Evolutionary conservation across 2,888 invertebrate genomes (phyloP).

Genomic region (Eurytoma californica): DNA sequence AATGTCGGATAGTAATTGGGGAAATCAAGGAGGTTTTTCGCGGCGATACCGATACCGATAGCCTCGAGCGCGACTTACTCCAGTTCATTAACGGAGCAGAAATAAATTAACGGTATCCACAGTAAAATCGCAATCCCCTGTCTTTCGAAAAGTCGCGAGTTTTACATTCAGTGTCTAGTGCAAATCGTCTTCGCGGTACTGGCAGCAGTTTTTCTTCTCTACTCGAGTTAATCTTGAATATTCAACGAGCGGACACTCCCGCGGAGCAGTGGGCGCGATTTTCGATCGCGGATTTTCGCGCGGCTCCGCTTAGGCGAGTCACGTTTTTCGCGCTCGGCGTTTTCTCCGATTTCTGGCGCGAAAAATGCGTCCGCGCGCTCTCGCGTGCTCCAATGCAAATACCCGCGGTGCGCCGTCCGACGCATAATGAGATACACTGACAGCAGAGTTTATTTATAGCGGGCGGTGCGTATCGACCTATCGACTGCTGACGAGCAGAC

Average conservation of each 20-base stretch:
- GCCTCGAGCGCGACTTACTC: conserved; percentile 8
- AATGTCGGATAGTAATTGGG: conserved; percentile 5
- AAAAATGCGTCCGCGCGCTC: background rate
- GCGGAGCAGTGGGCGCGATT: background rate
- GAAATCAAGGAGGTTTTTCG: background rate
- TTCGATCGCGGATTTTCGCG: background rate
- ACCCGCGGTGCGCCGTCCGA: background rate
- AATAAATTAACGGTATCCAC: background rate
- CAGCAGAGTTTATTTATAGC: conserved; percentile 48
- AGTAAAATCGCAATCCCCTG: conserved; percentile 5
- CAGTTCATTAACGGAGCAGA: conserved; percentile 10
- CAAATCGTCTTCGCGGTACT: background rate
- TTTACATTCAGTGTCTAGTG: background rate
- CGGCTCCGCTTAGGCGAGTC: too few species aligned
- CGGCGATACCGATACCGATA: background rate
- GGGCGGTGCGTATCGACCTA: conserved; percentile 20
- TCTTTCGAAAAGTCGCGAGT: conserved; percentile 1
- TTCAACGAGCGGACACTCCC: conserved; percentile 13
- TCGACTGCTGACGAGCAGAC: background rate
- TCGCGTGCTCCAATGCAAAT: conserved; percentile 10
- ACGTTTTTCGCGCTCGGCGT: background rate
- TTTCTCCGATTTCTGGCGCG: conserved; percentile 1
- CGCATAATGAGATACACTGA: conserved; percentile 44
- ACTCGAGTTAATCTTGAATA: conserved; percentile 29
- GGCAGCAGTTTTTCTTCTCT: background rate